A percentile compares a stretch with the other conserved stretches of the same genome.
phyloP scores from a whole-genome alignment of 2,888 invertebrate species.

The Spatulosminthurus flaviceps region DNA sequence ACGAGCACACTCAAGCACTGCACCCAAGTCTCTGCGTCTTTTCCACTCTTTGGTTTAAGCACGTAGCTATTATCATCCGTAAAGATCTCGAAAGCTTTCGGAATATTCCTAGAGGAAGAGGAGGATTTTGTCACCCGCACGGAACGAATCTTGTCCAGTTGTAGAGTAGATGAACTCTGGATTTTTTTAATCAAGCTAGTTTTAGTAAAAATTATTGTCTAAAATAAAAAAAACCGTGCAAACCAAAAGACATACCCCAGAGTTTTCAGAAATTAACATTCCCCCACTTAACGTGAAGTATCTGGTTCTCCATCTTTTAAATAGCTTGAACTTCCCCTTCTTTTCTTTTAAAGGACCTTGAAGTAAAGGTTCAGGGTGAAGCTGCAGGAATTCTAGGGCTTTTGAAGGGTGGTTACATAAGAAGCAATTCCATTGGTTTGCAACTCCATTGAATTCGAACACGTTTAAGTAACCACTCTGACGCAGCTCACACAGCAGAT shows the following conservation, averaged over 20 bases:
- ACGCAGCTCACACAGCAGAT: slow-evolving; percentile 83
- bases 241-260: slow-evolving; percentile 28
- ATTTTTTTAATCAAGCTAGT: not conserved
- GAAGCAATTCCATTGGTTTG: slow-evolving; percentile 86
- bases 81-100: slow-evolving; percentile 96
- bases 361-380: slow-evolving; percentile 78
- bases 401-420: slow-evolving; percentile 83
- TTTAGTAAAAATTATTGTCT: not conserved
- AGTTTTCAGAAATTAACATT: slow-evolving; percentile 46
- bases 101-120: slow-evolving; percentile 88
- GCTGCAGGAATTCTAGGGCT: slow-evolving; percentile 77
- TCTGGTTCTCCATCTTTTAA: slow-evolving; percentile 89
- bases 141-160: slow-evolving; percentile 91
- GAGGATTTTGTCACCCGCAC: slow-evolving; percentile 93
- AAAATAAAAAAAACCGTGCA: not conserved
- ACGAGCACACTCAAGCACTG: slow-evolving; percentile 69
- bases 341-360: slow-evolving; percentile 92
- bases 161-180: slow-evolving; percentile 71
- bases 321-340: slow-evolving; percentile 89
- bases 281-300: slow-evolving; percentile 95
- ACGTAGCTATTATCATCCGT: slow-evolving; percentile 91
- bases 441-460: slow-evolving; percentile 78
- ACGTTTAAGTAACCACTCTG: slow-evolving; percentile 91
- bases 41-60: slow-evolving; percentile 92
- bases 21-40: slow-evolving; percentile 95